Evolutionary conservation across 2,888 invertebrate genomes (phyloP), one percentile per base, ranked within the genome.

Genomic region (Phasia obesa): DNA sequence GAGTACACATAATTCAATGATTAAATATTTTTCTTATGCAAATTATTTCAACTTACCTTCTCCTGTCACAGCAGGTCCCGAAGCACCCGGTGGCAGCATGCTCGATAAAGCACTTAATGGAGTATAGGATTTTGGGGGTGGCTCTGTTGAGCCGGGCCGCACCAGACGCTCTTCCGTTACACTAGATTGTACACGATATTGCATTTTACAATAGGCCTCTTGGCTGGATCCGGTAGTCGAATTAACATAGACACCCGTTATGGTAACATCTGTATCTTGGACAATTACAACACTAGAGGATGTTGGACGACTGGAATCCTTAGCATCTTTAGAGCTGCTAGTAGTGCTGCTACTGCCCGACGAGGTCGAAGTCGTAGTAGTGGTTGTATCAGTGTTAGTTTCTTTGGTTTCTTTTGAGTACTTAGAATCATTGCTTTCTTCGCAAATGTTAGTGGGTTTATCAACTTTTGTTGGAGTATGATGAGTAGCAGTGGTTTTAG

Each of bases 171-270:
- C 96, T 86, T 96, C 96, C 13, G 97, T 97, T 89, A 96, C 97
- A 67, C 96, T 97, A 62, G 96, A 96, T 85, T 96, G 96, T 86
- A 97, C 97, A 85, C 96, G 94, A 90, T 97, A 97, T 92, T 97
- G 96, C 96, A 97, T 96, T 86, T 96, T 96, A 90, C 97, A 97
- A 89, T 95, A 97, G 35, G 96, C 96, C 89, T 95, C 96, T 88
- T 94, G 94, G 85, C 96, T 96, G 42, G 94, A 94, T 75, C 94
- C 93, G 2, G 95, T 95, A 25, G 95, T 94, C 87, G 94, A 93
- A 90, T 95, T 95, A 65, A 95, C 94, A 90, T 97, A 97, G 78
- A 97, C 96, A 17, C 96, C 96, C 4, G 97, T 97, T 87, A 97
- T 96, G 38, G 97, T 97, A 27, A 97, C 96, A 88, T 97, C 97